A percentile compares a stretch with the other conserved stretches of the same genome.
Conservation (phyloP, 2,888 invertebrate genomes). For the Poecilus cupreus region DNA sequence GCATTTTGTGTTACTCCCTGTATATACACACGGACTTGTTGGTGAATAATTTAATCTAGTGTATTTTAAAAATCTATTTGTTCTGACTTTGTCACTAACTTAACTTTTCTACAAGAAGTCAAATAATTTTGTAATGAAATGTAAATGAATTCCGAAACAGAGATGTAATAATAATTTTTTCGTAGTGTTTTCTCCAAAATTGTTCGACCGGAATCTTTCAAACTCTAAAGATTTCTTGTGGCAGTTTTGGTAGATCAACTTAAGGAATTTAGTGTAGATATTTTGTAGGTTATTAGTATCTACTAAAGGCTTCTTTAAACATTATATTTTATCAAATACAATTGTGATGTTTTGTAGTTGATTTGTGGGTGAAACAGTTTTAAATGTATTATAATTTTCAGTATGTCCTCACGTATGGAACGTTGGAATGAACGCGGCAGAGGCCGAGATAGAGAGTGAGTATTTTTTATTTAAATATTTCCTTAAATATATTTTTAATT, state of each 20-base stretch:
- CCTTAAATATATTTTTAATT: too few relatives aligned
- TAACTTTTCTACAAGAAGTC: too few relatives aligned
- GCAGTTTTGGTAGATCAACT: conserved; percentile 53
- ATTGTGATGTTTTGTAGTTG: not conserved
- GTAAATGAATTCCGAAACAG: too few relatives aligned
- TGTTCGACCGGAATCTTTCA: not conserved
- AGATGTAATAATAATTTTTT: too few relatives aligned
- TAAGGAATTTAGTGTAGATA: conserved; percentile 52
- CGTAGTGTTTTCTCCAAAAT: conserved; percentile 12
- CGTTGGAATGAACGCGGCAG: conserved; percentile 75
- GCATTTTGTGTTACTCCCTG: too few relatives aligned
- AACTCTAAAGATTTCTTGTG: conserved; percentile 5
- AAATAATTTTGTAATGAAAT: too few relatives aligned
- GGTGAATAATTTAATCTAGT: too few relatives aligned
- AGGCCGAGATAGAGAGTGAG: conserved; percentile 77
- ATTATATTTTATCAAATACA: conserved; percentile 59
- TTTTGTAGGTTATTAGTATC: conserved; percentile 60
- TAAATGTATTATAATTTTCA: conserved; percentile 68
- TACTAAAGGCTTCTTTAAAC: conserved; percentile 67
- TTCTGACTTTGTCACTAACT: too few relatives aligned
- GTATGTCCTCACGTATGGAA: conserved; percentile 72
- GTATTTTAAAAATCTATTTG: too few relatives aligned
- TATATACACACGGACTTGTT: too few relatives aligned
- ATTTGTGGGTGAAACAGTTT: not conserved
- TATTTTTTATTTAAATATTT: conserved; percentile 64